A percentile compares a stretch with the other conserved stretches of the same genome.
These are phyloP conservation scores for Sminthurides aquaticus DNA, from an alignment of 2,888 invertebrate species.

Conservation along the genomic window DNA sequence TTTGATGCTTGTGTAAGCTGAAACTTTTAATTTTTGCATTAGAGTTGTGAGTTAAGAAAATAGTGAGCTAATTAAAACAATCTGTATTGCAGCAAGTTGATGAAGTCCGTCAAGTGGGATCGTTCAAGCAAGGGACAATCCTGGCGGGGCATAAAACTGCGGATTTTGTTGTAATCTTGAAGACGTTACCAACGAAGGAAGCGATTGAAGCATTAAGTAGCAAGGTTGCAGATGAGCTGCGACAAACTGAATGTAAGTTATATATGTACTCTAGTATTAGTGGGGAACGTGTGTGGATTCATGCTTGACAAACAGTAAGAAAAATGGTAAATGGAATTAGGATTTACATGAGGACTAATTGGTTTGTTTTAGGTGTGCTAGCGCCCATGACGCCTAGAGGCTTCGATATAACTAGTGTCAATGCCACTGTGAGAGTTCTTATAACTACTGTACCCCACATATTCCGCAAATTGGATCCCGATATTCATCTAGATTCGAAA, in stretches of 20 bases:
- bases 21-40: not conserved
- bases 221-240: slow-evolving; percentile 75
- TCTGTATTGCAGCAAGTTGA: slow-evolving; percentile 65
- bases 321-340: not conserved
- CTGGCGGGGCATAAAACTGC: slow-evolving; percentile 90
- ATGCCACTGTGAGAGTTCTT: slow-evolving; percentile 79
- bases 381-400: slow-evolving; percentile 56
- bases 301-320: too few relatives aligned
- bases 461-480: slow-evolving; percentile 79
- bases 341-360: not conserved
- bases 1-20: slow-evolving; percentile 94
- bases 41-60: not conserved
- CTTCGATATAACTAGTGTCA: slow-evolving; percentile 77
- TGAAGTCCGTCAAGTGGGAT: slow-evolving; percentile 93
- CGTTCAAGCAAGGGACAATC: slow-evolving; percentile 97
- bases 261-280: too few relatives aligned
- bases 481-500: slow-evolving; percentile 62
- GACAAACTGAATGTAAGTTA: slow-evolving; percentile 47
- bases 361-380: slow-evolving; percentile 46
- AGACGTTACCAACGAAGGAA: slow-evolving; percentile 91
- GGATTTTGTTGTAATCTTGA: slow-evolving; percentile 91
- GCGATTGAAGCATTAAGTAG: slow-evolving; percentile 86
- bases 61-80: not conserved
- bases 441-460: slow-evolving; percentile 93
- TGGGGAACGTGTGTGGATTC: too few relatives aligned